Base-by-base conservation (phyloP, 2,797 vertebrate species). In the Neoniphon sammara region DNA sequence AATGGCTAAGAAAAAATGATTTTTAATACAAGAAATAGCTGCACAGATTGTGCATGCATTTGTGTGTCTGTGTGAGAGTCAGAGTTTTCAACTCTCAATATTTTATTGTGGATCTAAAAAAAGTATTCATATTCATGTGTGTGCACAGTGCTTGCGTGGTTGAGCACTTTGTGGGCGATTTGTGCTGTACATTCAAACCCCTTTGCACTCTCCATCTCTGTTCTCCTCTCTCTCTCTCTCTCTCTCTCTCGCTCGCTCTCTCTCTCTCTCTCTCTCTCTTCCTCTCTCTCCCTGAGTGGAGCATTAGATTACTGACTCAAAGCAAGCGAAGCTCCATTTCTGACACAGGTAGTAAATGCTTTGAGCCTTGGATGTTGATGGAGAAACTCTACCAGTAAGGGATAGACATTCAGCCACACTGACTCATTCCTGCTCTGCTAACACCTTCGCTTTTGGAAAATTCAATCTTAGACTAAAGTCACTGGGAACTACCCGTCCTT, bases 101-200 rank as follows among this genome's bases (percentile, higher is more conserved):
- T 87, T 85, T 87, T 75, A 82, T 88, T 89, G 88, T 88, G 83
- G 70, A 57, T 80, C 85, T 85, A 85, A 71, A 89, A 90, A 85
- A 81, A 91, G 83, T 44, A 60, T 80, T 86, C 84, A 79, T 85
- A 78, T 88, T 68, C 80, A 53, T 83, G 85, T 78, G 87, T 77
- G 88, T 80, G 85, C 56, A 31, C 65, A 8, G 86, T 83, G 64
- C 85, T 88, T 90, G 90, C 86, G 88, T 91, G 91, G 91, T 90
- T 83, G 85, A 91, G 89, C 89, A 90, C 86, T 90, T 92, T 88
- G 91, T 92, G 91, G 91, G 92, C 91, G 90, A 92, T 86, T 80
- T 86, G 87, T 92, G 90, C 88, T 80, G 86, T 47, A 88, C 89
- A 91, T 91, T 88, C 89, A 88, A 90, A 88, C 84, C 90, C 90